phyloP scores from a whole-genome alignment of 2,797 vertebrate genomes.

The Chrysocyon brachyurus region DNA sequence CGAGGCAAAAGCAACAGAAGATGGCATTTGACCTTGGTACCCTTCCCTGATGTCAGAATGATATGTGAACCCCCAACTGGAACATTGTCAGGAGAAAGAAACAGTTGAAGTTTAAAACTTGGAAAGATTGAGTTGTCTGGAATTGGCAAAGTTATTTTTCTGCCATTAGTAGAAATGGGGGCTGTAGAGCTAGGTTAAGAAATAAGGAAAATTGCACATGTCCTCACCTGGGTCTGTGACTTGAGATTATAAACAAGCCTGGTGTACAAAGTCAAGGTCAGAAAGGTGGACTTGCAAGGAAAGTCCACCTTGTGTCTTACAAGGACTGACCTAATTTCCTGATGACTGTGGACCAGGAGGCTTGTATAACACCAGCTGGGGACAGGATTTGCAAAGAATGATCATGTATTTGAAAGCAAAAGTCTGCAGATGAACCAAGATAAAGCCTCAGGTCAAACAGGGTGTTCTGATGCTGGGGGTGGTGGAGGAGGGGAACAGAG shows the following conservation, averaged over 20 bases:
- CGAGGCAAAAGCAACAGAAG: not conserved
- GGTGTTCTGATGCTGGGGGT: not conserved
- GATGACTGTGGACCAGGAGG: not conserved
- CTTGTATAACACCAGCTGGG: not conserved
- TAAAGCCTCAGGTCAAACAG: not conserved
- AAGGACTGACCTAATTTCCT: constrained; percentile 18
- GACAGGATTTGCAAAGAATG: constrained; percentile 5
- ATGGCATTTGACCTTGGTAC: not conserved
- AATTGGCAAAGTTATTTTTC: not conserved
- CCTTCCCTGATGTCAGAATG: not conserved
- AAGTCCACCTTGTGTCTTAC: not conserved
- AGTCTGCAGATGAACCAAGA: constrained; percentile 25
- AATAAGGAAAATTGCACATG: not conserved
- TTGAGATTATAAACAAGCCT: constrained; percentile 11
- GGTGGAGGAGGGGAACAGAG: not conserved
- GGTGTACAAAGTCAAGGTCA: not conserved
- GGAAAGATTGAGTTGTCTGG: not conserved
- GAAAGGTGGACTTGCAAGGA: not conserved
- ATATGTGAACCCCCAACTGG: not conserved
- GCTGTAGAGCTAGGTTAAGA: not conserved
- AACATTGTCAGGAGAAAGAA: not conserved
- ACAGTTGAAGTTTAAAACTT: not conserved
- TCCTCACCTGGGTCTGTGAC: not conserved
- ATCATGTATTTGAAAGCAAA: constrained; percentile 39
- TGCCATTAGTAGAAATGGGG: not conserved